phyloP scores from a whole-genome alignment of 2,113 vertebrate species.

The Pipra filicauda region DNA sequence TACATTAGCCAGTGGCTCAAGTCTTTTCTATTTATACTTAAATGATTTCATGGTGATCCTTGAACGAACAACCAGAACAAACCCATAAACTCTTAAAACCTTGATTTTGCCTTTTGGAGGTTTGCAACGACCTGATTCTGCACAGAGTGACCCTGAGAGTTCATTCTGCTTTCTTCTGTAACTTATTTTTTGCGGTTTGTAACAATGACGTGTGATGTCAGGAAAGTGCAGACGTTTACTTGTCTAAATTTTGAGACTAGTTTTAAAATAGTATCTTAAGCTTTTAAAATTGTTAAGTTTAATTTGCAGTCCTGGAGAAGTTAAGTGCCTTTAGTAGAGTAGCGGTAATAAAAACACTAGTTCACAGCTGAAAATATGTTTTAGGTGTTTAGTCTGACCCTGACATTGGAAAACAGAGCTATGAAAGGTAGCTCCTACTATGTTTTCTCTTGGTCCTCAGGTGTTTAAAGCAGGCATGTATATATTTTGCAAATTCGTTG shows the following conservation, averaged over 20 bases:
- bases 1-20: background rate
- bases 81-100: background rate
- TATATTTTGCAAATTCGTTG: background rate
- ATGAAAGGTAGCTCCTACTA: background rate
- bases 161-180: background rate
- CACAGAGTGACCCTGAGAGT: background rate
- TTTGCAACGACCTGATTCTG: background rate
- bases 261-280: background rate
- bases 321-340: background rate
- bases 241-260: background rate
- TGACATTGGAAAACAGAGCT: background rate
- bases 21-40: background rate
- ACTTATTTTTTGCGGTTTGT: background rate
- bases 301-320: background rate
- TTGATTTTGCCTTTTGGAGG: background rate
- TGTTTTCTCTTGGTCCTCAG: background rate
- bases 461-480: background rate
- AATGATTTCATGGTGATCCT: background rate
- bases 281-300: background rate
- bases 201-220: background rate
- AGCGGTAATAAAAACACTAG: background rate
- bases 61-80: background rate
- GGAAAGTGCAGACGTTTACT: background rate
- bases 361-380: background rate
- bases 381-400: background rate